A percentile compares a stretch with the other conserved stretches of the same genome.
These are phyloP conservation scores for Anoura caudifer DNA, from an alignment of 2,113 vertebrate genomes.

Conservation along the genomic window DNA sequence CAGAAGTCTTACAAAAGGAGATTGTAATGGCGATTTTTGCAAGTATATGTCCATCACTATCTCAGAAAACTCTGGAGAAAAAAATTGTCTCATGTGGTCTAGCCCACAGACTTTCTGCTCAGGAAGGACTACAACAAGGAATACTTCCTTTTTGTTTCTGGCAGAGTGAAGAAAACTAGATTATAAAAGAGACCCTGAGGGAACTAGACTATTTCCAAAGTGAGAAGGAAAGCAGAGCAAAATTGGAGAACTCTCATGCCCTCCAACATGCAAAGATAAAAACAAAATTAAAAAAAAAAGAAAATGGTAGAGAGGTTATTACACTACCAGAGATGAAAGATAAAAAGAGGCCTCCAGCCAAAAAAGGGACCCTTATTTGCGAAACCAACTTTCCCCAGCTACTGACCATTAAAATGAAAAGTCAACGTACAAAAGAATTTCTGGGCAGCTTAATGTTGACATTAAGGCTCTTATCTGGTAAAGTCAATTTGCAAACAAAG, in stretches of 20 bases:
- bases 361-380: neutral
- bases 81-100: neutral
- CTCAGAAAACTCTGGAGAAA: neutral
- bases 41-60: neutral
- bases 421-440: conserved; percentile 7
- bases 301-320: neutral
- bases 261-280: conserved; percentile 6
- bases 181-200: neutral
- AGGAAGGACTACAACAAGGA: neutral
- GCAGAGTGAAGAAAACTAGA: conserved; percentile 30
- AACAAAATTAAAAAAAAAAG: neutral
- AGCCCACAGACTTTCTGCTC: neutral
- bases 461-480: neutral
- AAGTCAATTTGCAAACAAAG: neutral
- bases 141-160: conserved; percentile 18
- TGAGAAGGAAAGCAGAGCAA: neutral
- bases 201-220: neutral
- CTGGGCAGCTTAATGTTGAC: neutral
- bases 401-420: neutral
- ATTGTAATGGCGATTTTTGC: neutral
- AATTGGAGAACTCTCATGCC: neutral
- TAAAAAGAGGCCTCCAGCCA: neutral
- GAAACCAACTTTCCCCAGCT: neutral
- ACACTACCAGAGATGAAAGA: neutral
- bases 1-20: neutral